Base-by-base conservation (phyloP, 2,888 invertebrate species). In the Leucania comma region DNA sequence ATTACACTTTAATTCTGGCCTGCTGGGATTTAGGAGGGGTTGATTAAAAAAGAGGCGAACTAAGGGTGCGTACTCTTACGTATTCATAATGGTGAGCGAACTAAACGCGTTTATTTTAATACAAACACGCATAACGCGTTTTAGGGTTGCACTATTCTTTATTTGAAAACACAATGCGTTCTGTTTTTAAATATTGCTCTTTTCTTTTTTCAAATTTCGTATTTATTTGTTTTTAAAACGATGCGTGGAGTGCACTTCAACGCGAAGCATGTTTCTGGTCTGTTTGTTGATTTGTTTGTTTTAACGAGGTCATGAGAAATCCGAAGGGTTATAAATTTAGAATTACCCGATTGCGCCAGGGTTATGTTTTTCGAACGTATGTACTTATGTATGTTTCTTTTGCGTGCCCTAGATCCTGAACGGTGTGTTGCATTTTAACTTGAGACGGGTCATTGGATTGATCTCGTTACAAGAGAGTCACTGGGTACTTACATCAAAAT, bases 1-100 rank as follows among this genome's bases (percentile, higher is more conserved):
- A 95, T 95, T 96, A 95, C 94, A 91, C 93, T 93, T 95, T 94
- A 95, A 95, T 95, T 94, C 90, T 91, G 87, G 86, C 94, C 95
- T 90, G 91, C 90, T 91, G 95, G 95, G 94, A 94, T 90, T 91
- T 86, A 82, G 86, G 87, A 87, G 90, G 94, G 94, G 89, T 88
- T 88, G 91, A 91, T 93, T 92, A 92, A 93, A 93, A 93, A 92
- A 90, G 87, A 88, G 87, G 86, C 88, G 85, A 91, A 92, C 88
- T 89, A 90, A 89, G 89, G 91, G 87, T 84, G 89, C 91, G 91
- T 90, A 89, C 86, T 91, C 90, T 94, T 91, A 91, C 89, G 89
- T 94, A 95, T 95, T 95, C 94, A 95, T 94, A 91, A 90, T 89
- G 87, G 82, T 85, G 85, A 76, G 66, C 75, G 77, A 75, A 86